These are phyloP conservation scores for Leucozona laternaria DNA, from an alignment of 2,888 invertebrate genomes.

Conservation along the genomic window DNA sequence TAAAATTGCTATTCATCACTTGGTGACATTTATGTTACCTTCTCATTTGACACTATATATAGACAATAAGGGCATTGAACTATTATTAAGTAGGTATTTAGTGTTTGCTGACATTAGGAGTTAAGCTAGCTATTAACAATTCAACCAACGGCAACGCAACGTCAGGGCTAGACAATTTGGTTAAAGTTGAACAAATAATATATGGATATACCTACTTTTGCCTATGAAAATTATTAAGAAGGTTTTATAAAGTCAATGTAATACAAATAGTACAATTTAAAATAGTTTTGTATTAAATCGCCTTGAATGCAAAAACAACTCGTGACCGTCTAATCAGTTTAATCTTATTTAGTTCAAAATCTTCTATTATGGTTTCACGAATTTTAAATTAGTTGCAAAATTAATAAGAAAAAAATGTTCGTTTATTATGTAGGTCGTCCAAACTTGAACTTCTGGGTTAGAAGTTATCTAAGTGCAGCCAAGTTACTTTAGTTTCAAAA, in stretches of 20 bases:
- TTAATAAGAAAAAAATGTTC: background rate
- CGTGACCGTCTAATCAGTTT: background rate
- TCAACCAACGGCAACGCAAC: background rate
- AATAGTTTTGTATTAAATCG: background rate
- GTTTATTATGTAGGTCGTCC: background rate
- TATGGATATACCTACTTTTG: too few species aligned
- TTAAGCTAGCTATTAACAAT: background rate
- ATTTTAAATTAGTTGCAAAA: background rate
- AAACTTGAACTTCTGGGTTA: background rate
- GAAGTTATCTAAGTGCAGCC: too few species aligned
- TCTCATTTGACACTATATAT: background rate
- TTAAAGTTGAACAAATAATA: background rate
- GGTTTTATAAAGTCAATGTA: background rate
- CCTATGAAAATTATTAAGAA: background rate
- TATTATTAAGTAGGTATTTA: background rate
- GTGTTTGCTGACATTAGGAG: background rate
- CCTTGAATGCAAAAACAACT: conserved; percentile 3
- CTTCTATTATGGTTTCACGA: background rate
- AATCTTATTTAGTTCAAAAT: background rate
- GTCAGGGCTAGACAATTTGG: background rate
- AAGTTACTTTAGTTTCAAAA: too few species aligned
- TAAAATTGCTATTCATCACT: background rate
- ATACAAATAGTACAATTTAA: background rate
- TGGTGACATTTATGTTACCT: background rate
- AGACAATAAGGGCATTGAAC: conserved; percentile 3